Evolutionary conservation across 2,888 invertebrate species (phyloP), one percentile per base, ranked within the genome.

Genomic region (Ophonus ardosiacus): DNA sequence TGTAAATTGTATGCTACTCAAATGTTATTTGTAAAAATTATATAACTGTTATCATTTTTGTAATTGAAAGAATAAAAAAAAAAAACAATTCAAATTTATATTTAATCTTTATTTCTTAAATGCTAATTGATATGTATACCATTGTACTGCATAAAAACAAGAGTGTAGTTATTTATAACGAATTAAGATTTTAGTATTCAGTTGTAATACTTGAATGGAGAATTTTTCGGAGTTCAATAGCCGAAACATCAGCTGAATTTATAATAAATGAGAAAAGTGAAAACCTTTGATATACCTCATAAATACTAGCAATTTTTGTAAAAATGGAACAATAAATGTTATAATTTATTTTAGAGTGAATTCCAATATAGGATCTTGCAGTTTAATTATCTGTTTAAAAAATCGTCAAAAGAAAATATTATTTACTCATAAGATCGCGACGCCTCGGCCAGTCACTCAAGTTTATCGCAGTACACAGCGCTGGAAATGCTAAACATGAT

Each of bases 401-500:
- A 38, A 38, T 24, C 13, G 18, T 13, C 7, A 21, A 17, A 15
- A 43, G 43, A 40, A 74, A 18, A 5, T 43, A 51, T 7, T 74
- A 43, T 74, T 18, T 24, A 24, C 0, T 40, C 24, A 6, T 43
- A 15, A 74, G 43, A 38, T 71, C 68, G 40, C 65, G 38, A 40
- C 18, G 68, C 24, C 38, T 59, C 38, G 61, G 59, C 5, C 40
- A 38, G 59, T 31, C 61, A 61, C 61, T 24, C 21, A 24, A 57
- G 57, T 57, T 79, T 79, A 79, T 79, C 79, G 40, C 31, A 40
- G 31, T 17, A 61, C 40, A 43, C 71, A 74, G 18, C 43, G 71
- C 71, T 74, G 71, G 71, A 74, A 74, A 51, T 57, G 78, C 31
- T 78, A 78, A 78, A 78, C 31, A 68, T 83, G 83, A 83, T 83